Conservation (phyloP, 2,113 vertebrate genomes). For the Ramphastos sulfuratus region DNA sequence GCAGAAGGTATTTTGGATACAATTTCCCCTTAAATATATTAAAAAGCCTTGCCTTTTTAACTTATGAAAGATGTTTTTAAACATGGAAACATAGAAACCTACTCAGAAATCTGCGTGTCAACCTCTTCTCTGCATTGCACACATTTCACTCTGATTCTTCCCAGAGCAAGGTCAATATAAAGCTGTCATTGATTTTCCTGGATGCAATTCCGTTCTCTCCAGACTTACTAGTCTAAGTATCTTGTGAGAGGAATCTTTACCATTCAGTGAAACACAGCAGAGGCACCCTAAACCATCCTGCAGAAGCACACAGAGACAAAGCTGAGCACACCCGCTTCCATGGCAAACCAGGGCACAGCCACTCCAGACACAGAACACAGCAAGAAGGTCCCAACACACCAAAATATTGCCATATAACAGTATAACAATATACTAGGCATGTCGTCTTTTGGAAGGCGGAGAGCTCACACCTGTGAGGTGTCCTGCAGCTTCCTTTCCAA, state of each 20-base stretch:
- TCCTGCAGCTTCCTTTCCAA: not conserved
- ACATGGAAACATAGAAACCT: not conserved
- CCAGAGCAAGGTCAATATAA: not conserved
- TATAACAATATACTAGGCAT: not conserved
- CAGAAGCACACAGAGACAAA: not conserved
- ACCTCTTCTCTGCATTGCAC: not conserved
- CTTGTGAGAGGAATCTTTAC: not conserved
- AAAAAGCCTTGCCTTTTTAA: fast-evolving
- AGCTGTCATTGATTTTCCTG: not conserved
- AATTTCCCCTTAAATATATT: not conserved
- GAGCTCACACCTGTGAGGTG: not conserved
- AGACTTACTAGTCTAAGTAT: not conserved
- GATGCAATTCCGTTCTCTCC: not conserved
- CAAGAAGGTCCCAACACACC: not conserved
- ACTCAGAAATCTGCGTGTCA: not conserved
- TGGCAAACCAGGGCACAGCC: fast-evolving
- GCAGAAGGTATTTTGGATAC: not conserved
- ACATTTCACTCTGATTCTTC: not conserved
- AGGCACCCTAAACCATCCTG: not conserved
- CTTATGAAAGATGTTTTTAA: not conserved
- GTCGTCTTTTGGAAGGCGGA: not conserved
- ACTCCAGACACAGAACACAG: not conserved
- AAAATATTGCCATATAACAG: not conserved
- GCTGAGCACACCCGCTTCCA: not conserved
- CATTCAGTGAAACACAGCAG: not conserved